These are phyloP conservation scores for Irena cyanogastra DNA, from an alignment of 2,113 vertebrate genomes.

Conservation along the genomic window DNA sequence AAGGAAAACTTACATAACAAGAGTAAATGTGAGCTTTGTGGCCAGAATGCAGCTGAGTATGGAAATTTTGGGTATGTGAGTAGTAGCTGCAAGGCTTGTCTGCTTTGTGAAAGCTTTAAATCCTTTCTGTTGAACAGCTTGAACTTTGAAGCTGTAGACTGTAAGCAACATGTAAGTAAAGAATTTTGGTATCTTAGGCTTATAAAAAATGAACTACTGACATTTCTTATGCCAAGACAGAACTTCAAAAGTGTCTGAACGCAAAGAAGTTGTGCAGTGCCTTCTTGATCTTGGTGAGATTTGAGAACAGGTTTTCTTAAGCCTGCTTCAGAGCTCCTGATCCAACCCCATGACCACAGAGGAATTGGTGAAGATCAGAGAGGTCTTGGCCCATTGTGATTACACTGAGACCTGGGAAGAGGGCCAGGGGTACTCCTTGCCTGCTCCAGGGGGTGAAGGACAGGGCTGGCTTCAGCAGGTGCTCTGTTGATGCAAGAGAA, in stretches of 20 bases:
- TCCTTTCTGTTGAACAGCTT: neutral
- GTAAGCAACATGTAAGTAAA: neutral
- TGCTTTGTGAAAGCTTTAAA: neutral
- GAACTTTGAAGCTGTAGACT: neutral
- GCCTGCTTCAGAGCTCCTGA: neutral
- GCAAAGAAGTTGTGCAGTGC: neutral
- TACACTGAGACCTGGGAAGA: neutral
- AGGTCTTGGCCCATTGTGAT: rapidly evolving
- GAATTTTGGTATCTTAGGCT: neutral
- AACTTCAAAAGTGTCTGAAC: neutral
- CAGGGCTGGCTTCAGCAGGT: neutral
- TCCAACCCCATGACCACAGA: neutral
- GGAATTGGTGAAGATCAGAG: neutral
- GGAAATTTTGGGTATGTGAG: neutral
- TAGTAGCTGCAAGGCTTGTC: neutral
- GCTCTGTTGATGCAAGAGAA: neutral
- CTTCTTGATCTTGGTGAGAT: neutral
- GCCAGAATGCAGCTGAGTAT: neutral
- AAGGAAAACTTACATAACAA: neutral
- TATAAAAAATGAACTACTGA: neutral
- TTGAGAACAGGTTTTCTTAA: neutral
- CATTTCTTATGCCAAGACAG: neutral
- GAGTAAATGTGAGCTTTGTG: neutral
- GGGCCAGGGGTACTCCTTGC: neutral
- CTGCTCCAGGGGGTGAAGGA: neutral